Evolutionary conservation across 2,113 vertebrate species (phyloP).

Genomic region (Megaceryle torquata): DNA sequence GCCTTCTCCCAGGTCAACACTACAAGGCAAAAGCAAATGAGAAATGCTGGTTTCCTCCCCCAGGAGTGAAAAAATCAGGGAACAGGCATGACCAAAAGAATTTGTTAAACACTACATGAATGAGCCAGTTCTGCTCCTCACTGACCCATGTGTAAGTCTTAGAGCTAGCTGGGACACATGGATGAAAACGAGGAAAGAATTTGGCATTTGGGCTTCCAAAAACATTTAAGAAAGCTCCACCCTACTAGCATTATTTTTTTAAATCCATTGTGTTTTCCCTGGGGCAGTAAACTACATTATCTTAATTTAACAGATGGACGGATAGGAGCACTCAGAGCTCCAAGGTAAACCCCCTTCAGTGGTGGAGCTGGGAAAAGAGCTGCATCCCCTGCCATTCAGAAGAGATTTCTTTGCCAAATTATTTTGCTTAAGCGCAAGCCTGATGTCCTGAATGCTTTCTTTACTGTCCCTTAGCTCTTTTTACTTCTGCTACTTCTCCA

Average conservation of each 20-base stretch:
- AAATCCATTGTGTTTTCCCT: not conserved
- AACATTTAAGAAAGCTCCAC: conserved; percentile 15
- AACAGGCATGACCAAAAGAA: not conserved
- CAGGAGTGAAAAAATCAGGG: not conserved
- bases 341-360: not conserved
- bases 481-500: not conserved
- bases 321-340: not conserved
- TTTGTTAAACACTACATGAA: not conserved
- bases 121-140: not conserved
- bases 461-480: not conserved
- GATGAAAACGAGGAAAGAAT: conserved; percentile 22
- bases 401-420: not conserved
- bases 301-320: not conserved
- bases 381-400: not conserved
- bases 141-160: not conserved
- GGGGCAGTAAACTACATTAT: not conserved
- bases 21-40: not conserved
- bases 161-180: not conserved
- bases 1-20: not conserved
- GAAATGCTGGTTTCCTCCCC: not conserved
- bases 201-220: conserved; percentile 26
- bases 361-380: not conserved
- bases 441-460: not conserved
- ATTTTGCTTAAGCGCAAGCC: not conserved
- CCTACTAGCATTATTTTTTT: not conserved